Base-by-base conservation (phyloP, 2,113 vertebrate genomes). In the Osmerus mordax region DNA sequence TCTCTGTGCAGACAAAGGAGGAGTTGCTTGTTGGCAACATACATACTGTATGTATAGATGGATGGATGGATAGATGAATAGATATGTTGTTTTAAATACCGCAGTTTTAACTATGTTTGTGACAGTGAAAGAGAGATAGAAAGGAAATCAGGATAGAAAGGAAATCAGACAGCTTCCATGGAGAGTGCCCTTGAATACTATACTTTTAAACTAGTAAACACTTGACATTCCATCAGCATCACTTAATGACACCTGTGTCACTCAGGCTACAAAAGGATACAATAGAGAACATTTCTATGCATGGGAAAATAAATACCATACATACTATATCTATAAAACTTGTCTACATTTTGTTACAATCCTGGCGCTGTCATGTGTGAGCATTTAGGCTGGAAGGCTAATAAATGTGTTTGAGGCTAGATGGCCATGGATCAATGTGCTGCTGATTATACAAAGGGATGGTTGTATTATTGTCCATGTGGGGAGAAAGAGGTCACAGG, bases 151-250 rank as follows among this genome's bases (percentile, higher is more conserved):
- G 75, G 58, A 69, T 18, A 76, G 67, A 21, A 29, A 54, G n/a
- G 47, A 29, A 69, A 79, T 32, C 73, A 80, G 75, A 82, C 82
- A 74, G 73, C 74, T 64, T 78, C 86, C 80, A 78, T 25, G 1
- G 18, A 85, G 86, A 55, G 55, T 72, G 83, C 78, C 68, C 73
- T 89, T 88, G 89, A 86, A 87, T 86, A 81, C 78, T 62, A 86
- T 87, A 84, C 21, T 21, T 28, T 28, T 28, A 81, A 85, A 73
- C 18, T 12, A 5, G 65, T 76, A 60, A 74, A 64, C 69, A 60
- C 81, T 84, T 81, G 85, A 86, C 85, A 85, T 87, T 85, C 81
- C 58, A 81, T 84, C 88, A 83, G 77, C 74, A 72, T 83, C 67
- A 71, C 76, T 80, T 80, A 80, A 86, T 86, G 85, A 81, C 71